Conservation (phyloP, 2,888 invertebrate genomes). For the Cheilosia variabilis region DNA sequence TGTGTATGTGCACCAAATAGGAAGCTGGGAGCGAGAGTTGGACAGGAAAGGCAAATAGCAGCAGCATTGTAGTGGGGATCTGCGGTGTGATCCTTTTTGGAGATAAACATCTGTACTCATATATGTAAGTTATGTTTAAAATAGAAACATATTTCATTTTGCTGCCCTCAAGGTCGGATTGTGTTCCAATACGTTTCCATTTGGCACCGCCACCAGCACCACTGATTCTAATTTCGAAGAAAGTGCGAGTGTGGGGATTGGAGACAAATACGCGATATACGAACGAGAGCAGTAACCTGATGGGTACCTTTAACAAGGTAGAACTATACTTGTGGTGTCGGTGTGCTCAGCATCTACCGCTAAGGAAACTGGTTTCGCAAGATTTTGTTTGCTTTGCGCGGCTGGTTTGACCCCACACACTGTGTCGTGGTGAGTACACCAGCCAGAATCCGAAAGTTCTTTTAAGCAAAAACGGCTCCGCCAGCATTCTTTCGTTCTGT, state of each 20-base stretch:
- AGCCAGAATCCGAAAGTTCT: conserved; percentile 14
- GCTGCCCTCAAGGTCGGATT: conserved; percentile 38
- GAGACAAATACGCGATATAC: background rate
- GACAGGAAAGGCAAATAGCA: conserved; percentile 37
- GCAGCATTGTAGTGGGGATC: conserved; percentile 9
- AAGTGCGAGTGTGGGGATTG: conserved; percentile 43
- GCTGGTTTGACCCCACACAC: conserved; percentile 37
- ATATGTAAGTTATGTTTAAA: conserved; percentile 25
- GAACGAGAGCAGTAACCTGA: conserved; percentile 5
- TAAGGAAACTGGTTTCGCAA: conserved; percentile 67
- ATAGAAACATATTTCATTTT: conserved; percentile 3
- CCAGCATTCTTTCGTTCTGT: conserved; percentile 50
- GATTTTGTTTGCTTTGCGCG: conserved; percentile 52
- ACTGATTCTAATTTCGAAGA: conserved; percentile 16
- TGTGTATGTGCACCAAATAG: conserved; percentile 74
- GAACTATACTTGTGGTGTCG: background rate
- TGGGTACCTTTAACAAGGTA: background rate
- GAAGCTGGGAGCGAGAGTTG: conserved; percentile 58
- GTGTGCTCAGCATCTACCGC: conserved; percentile 7
- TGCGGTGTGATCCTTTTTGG: conserved; percentile 6
- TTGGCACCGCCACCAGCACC: background rate
- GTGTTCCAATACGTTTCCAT: background rate
- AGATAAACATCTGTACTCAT: conserved; percentile 17
- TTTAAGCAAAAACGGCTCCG: conserved; percentile 23
- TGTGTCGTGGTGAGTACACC: conserved; percentile 3